phyloP scores from a whole-genome alignment of 92 coral and sea anemone genomes.

The Palythoa heliodiscus region DNA sequence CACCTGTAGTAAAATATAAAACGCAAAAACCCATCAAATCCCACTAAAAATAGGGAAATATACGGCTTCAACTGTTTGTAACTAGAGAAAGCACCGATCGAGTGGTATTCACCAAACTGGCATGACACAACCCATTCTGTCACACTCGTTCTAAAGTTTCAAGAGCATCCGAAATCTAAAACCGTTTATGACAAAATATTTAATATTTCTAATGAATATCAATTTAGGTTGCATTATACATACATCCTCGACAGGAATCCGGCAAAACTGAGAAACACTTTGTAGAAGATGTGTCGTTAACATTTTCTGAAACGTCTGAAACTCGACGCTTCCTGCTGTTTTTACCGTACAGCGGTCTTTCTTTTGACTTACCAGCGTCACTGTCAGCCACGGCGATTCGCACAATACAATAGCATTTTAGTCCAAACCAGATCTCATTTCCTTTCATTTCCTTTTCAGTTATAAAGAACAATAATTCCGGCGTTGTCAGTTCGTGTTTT shows the following conservation, averaged over 20 bases:
- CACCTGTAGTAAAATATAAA: no score
- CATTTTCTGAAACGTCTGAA: neutral
- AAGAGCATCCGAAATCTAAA: neutral
- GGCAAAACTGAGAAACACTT: slow-evolving; percentile 5
- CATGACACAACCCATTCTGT: neutral
- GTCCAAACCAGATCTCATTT: no score
- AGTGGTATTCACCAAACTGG: neutral
- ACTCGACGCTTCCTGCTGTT: neutral
- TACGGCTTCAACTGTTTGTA: no score
- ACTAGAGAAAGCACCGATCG: no score
- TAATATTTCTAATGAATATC: neutral
- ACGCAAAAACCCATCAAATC: no score
- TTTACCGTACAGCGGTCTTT: neutral
- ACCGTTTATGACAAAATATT: neutral
- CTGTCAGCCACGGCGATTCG: neutral
- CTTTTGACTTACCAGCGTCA: neutral
- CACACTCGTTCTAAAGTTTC: neutral
- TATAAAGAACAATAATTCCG: no score
- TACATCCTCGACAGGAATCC: slow-evolving; percentile 31
- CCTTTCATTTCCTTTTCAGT: no score
- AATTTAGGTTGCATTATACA: neutral
- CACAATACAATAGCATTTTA: neutral
- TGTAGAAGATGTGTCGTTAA: neutral
- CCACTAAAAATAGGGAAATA: no score
- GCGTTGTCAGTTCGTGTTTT: no score